Evolutionary conservation across 92 coral and sea anemone species (phyloP).

Genomic region (Parazoanthus swiftii): DNA sequence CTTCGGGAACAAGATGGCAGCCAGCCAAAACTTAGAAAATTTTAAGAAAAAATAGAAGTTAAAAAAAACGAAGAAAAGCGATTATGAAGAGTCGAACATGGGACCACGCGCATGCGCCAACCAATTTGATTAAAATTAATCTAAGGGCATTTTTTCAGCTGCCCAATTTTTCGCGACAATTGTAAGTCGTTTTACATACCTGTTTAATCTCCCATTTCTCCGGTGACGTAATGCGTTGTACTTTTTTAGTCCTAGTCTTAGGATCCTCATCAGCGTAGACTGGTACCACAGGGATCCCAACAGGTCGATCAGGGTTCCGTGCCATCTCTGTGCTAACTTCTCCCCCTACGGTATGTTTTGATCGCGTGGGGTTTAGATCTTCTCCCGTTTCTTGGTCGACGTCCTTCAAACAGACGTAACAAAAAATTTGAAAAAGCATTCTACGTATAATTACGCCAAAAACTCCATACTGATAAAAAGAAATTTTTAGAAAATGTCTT

Average conservation of each 20-base stretch:
- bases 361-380: slow-evolving; percentile 91
- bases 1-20: too few relatives aligned
- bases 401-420: slow-evolving; percentile 59
- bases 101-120: too few relatives aligned
- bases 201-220: slow-evolving; percentile 99
- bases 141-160: background rate
- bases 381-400: slow-evolving; percentile 97
- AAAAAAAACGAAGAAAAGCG: too few relatives aligned
- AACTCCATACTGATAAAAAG: too few relatives aligned
- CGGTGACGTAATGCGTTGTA: slow-evolving; percentile 94
- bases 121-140: too few relatives aligned
- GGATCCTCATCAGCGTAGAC: slow-evolving; percentile 90
- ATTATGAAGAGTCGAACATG: too few relatives aligned
- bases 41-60: too few relatives aligned
- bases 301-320: slow-evolving; percentile 96
- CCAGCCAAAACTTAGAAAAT: too few relatives aligned
- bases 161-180: background rate
- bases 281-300: slow-evolving; percentile 94
- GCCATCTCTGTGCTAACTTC: slow-evolving; percentile 79
- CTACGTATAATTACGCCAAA: too few relatives aligned
- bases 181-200: slow-evolving; percentile 45
- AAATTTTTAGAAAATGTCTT: too few relatives aligned
- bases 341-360: slow-evolving; percentile 73
- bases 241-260: slow-evolving; percentile 68
- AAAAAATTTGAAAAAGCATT: background rate